Evolutionary conservation across 2,797 vertebrate genomes (phyloP).

Genomic region (Geotria australis): DNA sequence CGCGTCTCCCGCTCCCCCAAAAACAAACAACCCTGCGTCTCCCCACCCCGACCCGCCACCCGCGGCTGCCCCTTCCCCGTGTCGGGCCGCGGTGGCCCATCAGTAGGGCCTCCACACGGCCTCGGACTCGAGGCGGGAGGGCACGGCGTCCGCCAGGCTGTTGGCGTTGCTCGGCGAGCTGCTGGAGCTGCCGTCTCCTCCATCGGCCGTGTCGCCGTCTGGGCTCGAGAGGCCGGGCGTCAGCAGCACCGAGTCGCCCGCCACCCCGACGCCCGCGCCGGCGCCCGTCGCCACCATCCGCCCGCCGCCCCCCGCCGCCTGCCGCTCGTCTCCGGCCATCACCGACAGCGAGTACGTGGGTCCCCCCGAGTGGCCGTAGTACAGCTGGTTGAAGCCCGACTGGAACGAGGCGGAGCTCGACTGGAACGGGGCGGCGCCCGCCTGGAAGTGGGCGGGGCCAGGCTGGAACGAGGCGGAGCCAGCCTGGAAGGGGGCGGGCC

Average conservation of each 20-base stretch:
- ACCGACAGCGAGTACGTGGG: not conserved
- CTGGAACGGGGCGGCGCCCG: not conserved
- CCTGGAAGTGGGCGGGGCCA: not conserved
- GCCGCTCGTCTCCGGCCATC: not conserved
- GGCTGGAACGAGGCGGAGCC: not conserved
- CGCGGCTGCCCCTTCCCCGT: too few relatives aligned
- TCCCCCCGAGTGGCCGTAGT: not conserved
- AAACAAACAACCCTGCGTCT: too few relatives aligned
- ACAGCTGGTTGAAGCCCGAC: not conserved
- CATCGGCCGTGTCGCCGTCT: not conserved
- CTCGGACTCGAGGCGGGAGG: not conserved
- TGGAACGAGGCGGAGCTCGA: not conserved
- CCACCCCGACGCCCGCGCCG: not conserved
- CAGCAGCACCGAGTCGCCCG: not conserved
- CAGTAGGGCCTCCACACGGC: not conserved
- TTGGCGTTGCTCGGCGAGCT: not conserved
- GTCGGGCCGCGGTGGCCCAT: not conserved
- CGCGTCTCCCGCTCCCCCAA: too few relatives aligned
- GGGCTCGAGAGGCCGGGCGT: not conserved
- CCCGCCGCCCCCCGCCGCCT: not conserved
- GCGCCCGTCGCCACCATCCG: not conserved
- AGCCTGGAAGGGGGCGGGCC: not conserved
- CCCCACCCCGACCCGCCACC: too few relatives aligned
- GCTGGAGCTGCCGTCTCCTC: not conserved
- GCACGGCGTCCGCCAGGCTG: not conserved